Evolutionary conservation across 1,140 invertebrate genomes (phyloP).

Genomic region (Colletes latitarsis): DNA sequence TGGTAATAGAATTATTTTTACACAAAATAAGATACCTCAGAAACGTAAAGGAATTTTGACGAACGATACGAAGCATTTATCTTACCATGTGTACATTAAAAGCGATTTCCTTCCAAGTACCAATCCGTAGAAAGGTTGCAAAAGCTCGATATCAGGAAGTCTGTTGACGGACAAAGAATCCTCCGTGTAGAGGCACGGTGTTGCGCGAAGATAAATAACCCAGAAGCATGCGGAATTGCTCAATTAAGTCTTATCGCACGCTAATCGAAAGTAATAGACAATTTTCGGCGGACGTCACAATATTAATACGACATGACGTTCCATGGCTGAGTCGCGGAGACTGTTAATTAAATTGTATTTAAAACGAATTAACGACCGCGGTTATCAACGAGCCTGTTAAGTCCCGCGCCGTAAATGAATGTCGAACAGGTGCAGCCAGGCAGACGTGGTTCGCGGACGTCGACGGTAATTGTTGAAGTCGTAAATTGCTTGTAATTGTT

Average conservation of each 20-base stretch:
- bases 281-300: constrained; percentile 27
- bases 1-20: too few relatives aligned
- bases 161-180: neutral
- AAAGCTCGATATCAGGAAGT: neutral
- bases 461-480: constrained; percentile 58
- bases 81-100: too few relatives aligned
- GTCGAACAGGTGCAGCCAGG: constrained; percentile 61
- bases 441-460: constrained; percentile 37
- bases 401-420: constrained; percentile 49
- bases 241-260: constrained; percentile 42
- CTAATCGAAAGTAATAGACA: constrained; percentile 24
- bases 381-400: constrained; percentile 61
- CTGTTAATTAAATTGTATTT: constrained; percentile 66
- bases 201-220: neutral
- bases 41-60: too few relatives aligned
- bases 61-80: too few relatives aligned
- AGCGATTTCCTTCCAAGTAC: neutral
- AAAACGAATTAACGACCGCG: constrained; percentile 55
- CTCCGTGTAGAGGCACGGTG: neutral
- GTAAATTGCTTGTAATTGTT: constrained; percentile 63
- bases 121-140: too few relatives aligned
- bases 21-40: too few relatives aligned
- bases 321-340: constrained; percentile 2
- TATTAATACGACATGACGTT: constrained; percentile 32
- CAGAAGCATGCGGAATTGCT: neutral